Evolutionary conservation across 2,888 invertebrate genomes (phyloP).

Genomic region (Lutraria lutraria): DNA sequence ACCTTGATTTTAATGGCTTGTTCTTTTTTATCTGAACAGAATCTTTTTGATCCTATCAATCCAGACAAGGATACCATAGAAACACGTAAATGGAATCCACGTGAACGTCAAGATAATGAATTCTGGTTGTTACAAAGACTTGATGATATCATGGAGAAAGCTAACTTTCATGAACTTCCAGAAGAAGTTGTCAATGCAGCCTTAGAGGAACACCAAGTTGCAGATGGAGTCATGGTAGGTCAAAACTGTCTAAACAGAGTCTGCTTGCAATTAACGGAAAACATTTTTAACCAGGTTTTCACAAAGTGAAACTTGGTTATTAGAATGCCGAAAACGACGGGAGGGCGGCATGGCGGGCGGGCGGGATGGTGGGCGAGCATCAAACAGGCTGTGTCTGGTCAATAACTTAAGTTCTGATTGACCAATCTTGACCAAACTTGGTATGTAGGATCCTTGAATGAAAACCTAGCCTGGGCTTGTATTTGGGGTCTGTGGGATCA

Average conservation of each 20-base stretch:
- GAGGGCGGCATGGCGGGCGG: too few species aligned
- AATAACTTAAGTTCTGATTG: too few species aligned
- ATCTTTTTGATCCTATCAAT: constrained; percentile 86
- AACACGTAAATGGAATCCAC: constrained; percentile 79
- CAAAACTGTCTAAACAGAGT: not conserved
- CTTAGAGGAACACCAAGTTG: constrained; percentile 80
- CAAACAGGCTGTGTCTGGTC: too few species aligned
- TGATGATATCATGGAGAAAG: constrained; percentile 83
- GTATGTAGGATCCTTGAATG: too few species aligned
- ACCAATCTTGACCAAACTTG: too few species aligned
- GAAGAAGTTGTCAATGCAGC: constrained; percentile 75
- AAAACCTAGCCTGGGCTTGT: too few species aligned
- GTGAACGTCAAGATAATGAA: constrained; percentile 85
- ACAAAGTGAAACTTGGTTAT: too few species aligned
- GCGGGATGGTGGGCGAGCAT: too few species aligned
- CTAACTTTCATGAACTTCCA: constrained; percentile 85
- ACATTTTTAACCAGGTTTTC: too few species aligned
- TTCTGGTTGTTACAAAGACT: constrained; percentile 85
- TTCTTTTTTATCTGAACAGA: constrained; percentile 70
- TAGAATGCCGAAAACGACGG: too few species aligned
- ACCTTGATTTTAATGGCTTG: not conserved
- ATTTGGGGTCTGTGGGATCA: too few species aligned
- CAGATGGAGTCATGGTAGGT: constrained; percentile 83
- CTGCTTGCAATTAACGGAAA: too few species aligned
- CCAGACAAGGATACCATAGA: constrained; percentile 86